Percentiles rank a stretch among this genome's conserved stretches.
phyloP scores from a whole-genome alignment of 2,888 invertebrate genomes.

The Dolomedes plantarius region DNA sequence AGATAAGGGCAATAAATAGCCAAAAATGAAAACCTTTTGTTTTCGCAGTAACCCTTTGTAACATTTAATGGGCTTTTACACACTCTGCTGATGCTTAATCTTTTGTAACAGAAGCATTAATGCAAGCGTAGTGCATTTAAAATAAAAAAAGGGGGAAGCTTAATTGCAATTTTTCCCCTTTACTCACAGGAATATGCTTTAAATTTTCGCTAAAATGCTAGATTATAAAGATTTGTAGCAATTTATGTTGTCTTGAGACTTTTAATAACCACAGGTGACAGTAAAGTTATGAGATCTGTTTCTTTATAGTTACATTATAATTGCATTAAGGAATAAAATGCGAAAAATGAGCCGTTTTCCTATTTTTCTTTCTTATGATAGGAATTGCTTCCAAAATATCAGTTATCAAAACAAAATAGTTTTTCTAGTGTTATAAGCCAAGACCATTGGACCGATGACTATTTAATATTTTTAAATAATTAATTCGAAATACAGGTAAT shows the following conservation, averaged over 20 bases:
- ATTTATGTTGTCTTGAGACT: background rate
- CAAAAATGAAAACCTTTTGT: background rate
- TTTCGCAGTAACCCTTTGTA: background rate
- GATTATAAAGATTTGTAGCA: background rate
- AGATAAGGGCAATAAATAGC: background rate
- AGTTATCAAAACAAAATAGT: no score
- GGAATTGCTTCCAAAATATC: no score
- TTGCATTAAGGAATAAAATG: no score
- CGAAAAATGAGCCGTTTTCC: no score
- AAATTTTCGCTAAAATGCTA: background rate
- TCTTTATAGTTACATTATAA: no score
- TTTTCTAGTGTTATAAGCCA: no score
- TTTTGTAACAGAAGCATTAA: conserved; percentile 3
- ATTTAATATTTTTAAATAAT: no score
- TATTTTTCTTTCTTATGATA: no score
- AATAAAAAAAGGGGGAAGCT: background rate
- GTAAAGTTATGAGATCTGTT: background rate
- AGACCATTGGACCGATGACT: no score
- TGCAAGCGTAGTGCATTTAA: background rate
- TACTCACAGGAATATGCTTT: background rate
- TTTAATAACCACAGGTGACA: background rate
- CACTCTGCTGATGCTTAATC: background rate
- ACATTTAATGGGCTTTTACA: background rate
- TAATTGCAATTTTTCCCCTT: background rate
- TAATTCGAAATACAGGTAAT: no score